A percentile compares a stretch with the other conserved stretches of the same genome.
Evolutionary conservation across 2,888 invertebrate genomes (phyloP).

Genomic region (Napeogenes inachia): DNA sequence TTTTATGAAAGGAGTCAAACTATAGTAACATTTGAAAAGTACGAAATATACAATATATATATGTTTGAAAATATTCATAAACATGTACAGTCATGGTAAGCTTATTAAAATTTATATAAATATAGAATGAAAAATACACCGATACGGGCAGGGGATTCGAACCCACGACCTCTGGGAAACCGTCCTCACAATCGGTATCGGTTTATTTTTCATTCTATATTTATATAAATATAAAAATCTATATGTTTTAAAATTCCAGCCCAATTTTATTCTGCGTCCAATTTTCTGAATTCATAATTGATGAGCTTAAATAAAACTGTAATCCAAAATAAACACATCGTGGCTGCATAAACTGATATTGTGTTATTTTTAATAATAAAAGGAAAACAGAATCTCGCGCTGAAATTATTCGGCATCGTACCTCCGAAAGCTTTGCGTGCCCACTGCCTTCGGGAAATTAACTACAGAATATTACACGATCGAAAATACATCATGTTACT

Average conservation of each 20-base stretch:
- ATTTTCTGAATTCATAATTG: conserved; percentile 10
- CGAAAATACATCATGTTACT: background rate
- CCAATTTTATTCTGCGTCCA: conserved; percentile 9
- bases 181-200: too few species aligned
- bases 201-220: too few species aligned
- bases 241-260: background rate
- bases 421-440: conserved; percentile 10
- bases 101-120: too few species aligned
- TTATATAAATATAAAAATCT: too few species aligned
- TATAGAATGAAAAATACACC: too few species aligned
- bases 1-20: too few species aligned
- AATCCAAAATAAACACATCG: conserved; percentile 11
- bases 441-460: conserved; percentile 3
- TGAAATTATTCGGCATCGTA: conserved; percentile 15
- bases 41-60: too few species aligned
- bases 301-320: conserved; percentile 7
- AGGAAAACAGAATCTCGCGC: conserved; percentile 13
- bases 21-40: too few species aligned
- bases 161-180: too few species aligned
- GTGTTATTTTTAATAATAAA: conserved; percentile 22
- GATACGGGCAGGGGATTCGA: too few species aligned
- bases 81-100: too few species aligned
- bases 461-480: background rate
- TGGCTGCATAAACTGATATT: conserved; percentile 14
- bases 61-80: too few species aligned